Conservation (phyloP, 2,888 invertebrate genomes). For the Spilarctia lutea region DNA sequence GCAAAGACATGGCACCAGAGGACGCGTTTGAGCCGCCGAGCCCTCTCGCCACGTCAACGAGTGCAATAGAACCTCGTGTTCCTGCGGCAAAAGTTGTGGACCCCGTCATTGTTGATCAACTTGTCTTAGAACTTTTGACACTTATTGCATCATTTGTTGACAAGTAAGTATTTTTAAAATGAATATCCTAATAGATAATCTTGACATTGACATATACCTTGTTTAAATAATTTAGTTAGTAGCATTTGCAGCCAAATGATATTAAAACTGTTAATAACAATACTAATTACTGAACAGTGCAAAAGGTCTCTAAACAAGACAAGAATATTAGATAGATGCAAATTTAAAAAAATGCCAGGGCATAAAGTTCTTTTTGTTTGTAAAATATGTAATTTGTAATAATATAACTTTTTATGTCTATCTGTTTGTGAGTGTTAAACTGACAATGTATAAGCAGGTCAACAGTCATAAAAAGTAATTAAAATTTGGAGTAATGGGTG, state of each 20-base stretch:
- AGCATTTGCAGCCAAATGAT: not conserved
- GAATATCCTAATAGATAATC: not conserved
- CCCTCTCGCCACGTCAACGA: slow-evolving; percentile 41
- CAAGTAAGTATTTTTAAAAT: slow-evolving; percentile 83
- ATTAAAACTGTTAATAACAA: not conserved
- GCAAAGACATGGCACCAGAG: slow-evolving; percentile 88
- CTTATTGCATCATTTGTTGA: slow-evolving; percentile 94
- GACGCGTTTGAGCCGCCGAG: slow-evolving; percentile 74
- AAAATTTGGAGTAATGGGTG: no score
- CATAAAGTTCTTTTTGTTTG: no score
- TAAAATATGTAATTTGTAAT: no score
- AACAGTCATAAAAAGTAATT: no score
- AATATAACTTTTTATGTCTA: no score
- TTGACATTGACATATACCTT: no score
- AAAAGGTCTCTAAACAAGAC: not conserved
- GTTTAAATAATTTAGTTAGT: no score
- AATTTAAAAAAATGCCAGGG: no score
- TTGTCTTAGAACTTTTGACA: slow-evolving; percentile 93
- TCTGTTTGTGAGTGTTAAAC: no score
- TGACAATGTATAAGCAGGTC: no score
- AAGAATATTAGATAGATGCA: not conserved
- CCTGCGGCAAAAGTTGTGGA: slow-evolving; percentile 60
- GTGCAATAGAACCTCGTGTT: slow-evolving; percentile 45
- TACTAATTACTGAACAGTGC: not conserved
- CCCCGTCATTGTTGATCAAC: slow-evolving; percentile 87